Evolutionary conservation across 2,797 vertebrate genomes (phyloP), one percentile per base, ranked within the genome.

Genomic region (Agapornis canus): DNA sequence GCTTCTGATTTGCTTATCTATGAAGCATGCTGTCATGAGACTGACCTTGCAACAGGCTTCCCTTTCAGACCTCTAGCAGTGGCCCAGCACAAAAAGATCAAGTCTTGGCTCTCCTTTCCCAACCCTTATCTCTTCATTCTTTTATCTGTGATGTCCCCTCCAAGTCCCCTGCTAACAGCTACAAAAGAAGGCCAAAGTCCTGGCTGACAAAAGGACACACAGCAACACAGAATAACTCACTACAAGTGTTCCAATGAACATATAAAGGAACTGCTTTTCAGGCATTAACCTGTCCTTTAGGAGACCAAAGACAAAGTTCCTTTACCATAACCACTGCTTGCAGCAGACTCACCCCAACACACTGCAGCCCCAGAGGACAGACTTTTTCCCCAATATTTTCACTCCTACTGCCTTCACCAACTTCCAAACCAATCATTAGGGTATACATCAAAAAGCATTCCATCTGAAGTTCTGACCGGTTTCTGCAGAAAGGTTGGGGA

Each of bases 391-490:
- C 42, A 19, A 18, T 43, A 43, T 43, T 43, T 43, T 43, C 42
- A 43, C 42, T 43, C 18, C 42, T 43, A 9, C 42, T 43, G 42
- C 42, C 5, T 17, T 43, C 42, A 43, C 42, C 42, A 43, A 43
- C 42, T 43, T 43, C 42, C 65, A 96, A 93, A 96, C 49, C 57
- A 51, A 47, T 82, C 77, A 90, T 94, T 96, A 88, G n/a, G 13
- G 15, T 51, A 71, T 26, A 75, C 15, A 81, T 83, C 80, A 96
- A 85, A 95, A 95, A 95, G 31, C 21, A 90, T 95, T 94, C 89
- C 48, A 13, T 86, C 54, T 77, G 76, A 91, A 83, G 35, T 87
- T 96, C 81, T 95, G 89, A 95, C 84, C 91, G 73, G 51, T 93
- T 96, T 90, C 76, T 94, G 57, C 57, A 90, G 54, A 83, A 89